These are phyloP conservation scores for Zootoca vivipara DNA, from an alignment of 2,113 vertebrate genomes.

Conservation along the genomic window DNA sequence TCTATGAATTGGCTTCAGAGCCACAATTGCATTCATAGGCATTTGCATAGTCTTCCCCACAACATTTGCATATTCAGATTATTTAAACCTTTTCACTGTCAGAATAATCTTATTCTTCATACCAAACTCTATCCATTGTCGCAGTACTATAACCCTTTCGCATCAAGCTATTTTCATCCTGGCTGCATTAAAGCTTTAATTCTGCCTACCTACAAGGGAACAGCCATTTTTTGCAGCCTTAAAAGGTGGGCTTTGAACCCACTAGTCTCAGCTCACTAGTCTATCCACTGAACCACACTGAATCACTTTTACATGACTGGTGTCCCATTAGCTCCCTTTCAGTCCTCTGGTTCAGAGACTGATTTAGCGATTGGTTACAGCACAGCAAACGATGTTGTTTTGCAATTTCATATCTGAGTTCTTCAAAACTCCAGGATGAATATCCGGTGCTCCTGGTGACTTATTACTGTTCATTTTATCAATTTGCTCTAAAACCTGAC, in stretches of 20 bases:
- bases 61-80: background rate
- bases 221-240: background rate
- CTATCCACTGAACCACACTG: background rate
- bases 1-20: background rate
- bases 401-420: constrained; percentile 15
- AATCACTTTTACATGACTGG: background rate
- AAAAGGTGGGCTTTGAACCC: background rate
- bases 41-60: background rate
- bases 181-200: background rate
- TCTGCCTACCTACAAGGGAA: background rate
- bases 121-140: background rate
- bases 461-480: constrained; percentile 30
- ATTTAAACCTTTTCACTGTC: background rate
- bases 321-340: background rate
- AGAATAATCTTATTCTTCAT: background rate
- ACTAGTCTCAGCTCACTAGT: background rate
- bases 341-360: background rate
- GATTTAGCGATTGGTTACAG: constrained; percentile 19
- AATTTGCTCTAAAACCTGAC: constrained; percentile 35
- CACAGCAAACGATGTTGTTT: constrained; percentile 9
- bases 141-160: background rate
- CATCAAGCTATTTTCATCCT: background rate
- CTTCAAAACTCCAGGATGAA: constrained; percentile 15
- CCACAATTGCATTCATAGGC: background rate
- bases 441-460: constrained; percentile 16